These are phyloP conservation scores for Drosophila santomea DNA, from an alignment of 1,140 invertebrate species.

Conservation along the genomic window DNA sequence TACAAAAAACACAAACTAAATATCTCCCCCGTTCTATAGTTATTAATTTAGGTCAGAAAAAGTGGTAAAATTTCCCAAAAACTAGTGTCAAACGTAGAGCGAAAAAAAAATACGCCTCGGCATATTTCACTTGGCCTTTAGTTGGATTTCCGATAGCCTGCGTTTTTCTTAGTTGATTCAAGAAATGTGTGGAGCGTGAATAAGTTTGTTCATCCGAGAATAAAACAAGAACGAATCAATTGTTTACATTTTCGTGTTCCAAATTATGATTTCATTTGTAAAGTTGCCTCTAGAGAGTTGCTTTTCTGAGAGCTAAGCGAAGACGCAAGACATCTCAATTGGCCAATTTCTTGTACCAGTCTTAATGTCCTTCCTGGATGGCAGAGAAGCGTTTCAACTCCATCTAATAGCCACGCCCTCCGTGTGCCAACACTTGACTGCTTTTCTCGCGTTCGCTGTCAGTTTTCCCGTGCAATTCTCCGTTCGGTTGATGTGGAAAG, in stretches of 20 bases:
- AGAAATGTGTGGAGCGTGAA: neutral
- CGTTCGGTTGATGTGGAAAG: slow-evolving; percentile 7
- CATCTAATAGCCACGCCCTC: slow-evolving; percentile 18
- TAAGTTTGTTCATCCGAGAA: too few relatives aligned
- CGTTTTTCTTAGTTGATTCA: neutral
- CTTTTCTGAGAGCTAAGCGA: neutral
- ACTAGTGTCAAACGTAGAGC: neutral
- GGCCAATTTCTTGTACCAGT: neutral
- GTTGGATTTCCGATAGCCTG: neutral
- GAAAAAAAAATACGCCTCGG: neutral
- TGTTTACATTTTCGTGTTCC: too few relatives aligned
- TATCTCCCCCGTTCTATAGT: too few relatives aligned
- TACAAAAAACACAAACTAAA: too few relatives aligned
- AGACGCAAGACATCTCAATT: neutral
- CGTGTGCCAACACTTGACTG: slow-evolving; percentile 24
- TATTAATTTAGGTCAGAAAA: too few relatives aligned
- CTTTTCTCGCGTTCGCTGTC: slow-evolving; percentile 1
- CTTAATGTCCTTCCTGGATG: neutral
- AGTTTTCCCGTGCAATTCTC: neutral
- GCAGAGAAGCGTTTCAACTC: neutral
- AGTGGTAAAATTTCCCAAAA: neutral
- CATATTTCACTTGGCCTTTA: neutral
- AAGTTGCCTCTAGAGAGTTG: too few relatives aligned
- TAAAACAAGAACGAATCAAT: too few relatives aligned
- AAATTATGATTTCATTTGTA: too few relatives aligned